These are phyloP conservation scores for Argyrosomus regius DNA, from an alignment of 2,797 vertebrate species.

Conservation along the genomic window DNA sequence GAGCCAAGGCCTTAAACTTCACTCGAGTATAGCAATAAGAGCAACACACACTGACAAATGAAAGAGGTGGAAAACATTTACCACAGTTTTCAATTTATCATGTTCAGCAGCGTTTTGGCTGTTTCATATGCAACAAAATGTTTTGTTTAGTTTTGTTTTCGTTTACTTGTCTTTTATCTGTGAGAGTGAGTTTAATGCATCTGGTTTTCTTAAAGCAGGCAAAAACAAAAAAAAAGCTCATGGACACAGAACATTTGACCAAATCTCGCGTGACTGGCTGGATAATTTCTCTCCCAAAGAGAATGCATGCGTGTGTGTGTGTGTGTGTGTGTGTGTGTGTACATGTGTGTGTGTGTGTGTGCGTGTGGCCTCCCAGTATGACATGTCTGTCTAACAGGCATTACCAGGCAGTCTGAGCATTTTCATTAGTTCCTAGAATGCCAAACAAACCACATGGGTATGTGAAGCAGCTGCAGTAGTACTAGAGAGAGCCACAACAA, in stretches of 20 bases:
- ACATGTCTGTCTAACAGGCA: constrained; percentile 60
- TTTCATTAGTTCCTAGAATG: constrained; percentile 77
- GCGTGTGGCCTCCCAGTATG: constrained; percentile 61
- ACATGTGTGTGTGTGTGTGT: constrained; percentile 7
- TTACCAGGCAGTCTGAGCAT: constrained; percentile 78
- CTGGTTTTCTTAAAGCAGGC: not conserved
- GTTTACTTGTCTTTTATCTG: not conserved
- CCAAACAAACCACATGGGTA: constrained; percentile 69
- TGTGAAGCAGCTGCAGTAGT: constrained; percentile 74
- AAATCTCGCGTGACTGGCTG: constrained; percentile 20
- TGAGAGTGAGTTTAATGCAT: not conserved
- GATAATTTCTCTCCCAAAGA: constrained; percentile 28
- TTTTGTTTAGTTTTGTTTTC: not conserved
- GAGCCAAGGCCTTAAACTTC: not conserved
- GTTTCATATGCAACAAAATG: constrained; percentile 9
- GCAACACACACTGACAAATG: not conserved
- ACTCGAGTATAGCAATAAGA: not conserved
- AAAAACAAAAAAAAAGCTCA: constrained; percentile 1
- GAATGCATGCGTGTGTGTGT: not conserved
- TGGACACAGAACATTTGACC: constrained; percentile 23
- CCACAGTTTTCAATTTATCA: not conserved
- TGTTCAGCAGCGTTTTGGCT: not conserved
- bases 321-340: not conserved
- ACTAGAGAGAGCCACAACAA: constrained; percentile 54
- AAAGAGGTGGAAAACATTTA: constrained; percentile 2